Evolutionary conservation across 2,113 vertebrate species (phyloP), one percentile per base, ranked within the genome.

Genomic region (Rhinolophus ferrumequinum): DNA sequence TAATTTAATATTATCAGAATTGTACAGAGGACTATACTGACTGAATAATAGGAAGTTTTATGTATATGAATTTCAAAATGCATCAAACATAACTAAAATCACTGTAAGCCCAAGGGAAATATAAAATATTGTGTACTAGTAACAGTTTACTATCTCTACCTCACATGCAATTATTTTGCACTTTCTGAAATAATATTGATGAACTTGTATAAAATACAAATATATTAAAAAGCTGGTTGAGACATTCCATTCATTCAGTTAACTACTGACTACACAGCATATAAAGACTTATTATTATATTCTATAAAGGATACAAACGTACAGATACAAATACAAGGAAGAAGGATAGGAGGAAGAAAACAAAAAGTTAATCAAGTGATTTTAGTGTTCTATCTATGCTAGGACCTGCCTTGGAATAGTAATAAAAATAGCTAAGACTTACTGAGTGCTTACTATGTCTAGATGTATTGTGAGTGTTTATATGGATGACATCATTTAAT

Each of bases 1-100:
- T 96, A 97, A 97, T 90, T 96, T 96, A 76, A 93, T 24, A 79
- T 93, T 64, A 96, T 97, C 88, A 81, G 90, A 96, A 97, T 96
- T 96, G 82, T 81, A 93, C 92, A 88, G 90, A 93, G 47, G 16
- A 67, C 58, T 69, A 60, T 82, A 93, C 24, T 95, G 66, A 69
- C 70, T 95, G 60, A 85, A 81, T 83, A 84, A 67, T 33, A 77
- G 26, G n/a, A 77, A 94, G 22, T 79, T 91, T 95, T 85, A 82
- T 79, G 58, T 66, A 88, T 64, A 69, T 93, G 30, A 85, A 97
- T 95, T 96, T 97, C 60, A 82, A 73, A 97, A 62, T 75, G 41
- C 54, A 30, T 94, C 81, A 94, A 22, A 88, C 44, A 75, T 79
- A 88, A 88, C 88, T 96, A 66, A 82, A 97, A 56, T 86, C n/a